A percentile compares a stretch with the other conserved stretches of the same genome.
Evolutionary conservation across 2,888 invertebrate genomes (phyloP).

Genomic region (Caenorhabditis imperialis): DNA sequence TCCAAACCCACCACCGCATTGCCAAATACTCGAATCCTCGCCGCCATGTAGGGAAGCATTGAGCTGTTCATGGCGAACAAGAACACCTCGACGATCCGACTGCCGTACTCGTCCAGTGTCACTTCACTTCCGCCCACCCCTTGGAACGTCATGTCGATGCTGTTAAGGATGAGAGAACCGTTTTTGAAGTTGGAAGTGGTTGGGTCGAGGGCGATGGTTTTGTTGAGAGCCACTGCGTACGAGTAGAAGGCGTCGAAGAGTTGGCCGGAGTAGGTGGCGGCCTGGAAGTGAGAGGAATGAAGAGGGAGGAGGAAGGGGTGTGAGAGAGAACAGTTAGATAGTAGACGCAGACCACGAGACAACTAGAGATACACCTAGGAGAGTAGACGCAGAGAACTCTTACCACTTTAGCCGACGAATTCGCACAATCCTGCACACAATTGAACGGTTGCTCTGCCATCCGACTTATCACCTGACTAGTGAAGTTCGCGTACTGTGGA

Average conservation of each 20-base stretch:
- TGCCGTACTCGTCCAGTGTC: constrained; percentile 39
- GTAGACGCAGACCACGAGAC: too few species aligned
- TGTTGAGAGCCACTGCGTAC: constrained; percentile 47
- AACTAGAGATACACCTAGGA: too few species aligned
- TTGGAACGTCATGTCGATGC: constrained; percentile 34
- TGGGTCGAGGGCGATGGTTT: constrained; percentile 39
- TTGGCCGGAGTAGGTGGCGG: constrained; percentile 46
- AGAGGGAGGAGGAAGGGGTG: too few species aligned
- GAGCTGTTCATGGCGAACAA: constrained; percentile 43
- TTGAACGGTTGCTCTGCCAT: constrained; percentile 39
- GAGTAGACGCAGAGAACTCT: too few species aligned
- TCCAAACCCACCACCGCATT: constrained; percentile 4
- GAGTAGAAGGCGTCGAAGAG: constrained; percentile 52
- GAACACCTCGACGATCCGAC: constrained; percentile 41
- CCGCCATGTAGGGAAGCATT: constrained; percentile 23
- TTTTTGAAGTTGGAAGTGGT: constrained; percentile 28
- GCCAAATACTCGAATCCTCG: constrained; percentile 24
- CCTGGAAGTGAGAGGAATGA: too few species aligned
- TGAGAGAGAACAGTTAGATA: too few species aligned
- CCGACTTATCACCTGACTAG: constrained; percentile 28
- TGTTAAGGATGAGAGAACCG: constrained; percentile 28
- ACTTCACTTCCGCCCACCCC: constrained; percentile 35
- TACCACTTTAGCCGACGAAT: constrained; percentile 25
- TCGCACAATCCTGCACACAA: constrained; percentile 38
- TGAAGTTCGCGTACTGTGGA: constrained; percentile 24